Conservation (phyloP, 2,888 invertebrate species). For the Pharmacophagus antenor region DNA sequence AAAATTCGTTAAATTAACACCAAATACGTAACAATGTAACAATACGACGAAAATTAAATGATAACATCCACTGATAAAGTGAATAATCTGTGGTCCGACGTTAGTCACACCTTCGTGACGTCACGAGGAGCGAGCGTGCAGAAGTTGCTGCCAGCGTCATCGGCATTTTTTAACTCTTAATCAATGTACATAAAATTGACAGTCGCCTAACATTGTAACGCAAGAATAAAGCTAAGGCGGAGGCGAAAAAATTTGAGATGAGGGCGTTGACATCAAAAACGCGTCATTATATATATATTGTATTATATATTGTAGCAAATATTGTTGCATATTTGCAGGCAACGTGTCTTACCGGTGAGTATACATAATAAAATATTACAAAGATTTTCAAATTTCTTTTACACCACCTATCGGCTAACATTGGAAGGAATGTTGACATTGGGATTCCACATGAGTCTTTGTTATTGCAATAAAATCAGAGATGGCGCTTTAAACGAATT, state of each 20-base stretch:
- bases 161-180: slow-evolving; percentile 20
- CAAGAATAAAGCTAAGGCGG: slow-evolving; percentile 7
- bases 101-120: slow-evolving; percentile 44
- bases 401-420: slow-evolving; percentile 16
- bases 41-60: slow-evolving; percentile 37
- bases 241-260: slow-evolving; percentile 12
- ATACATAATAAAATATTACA: neutral
- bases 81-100: slow-evolving; percentile 39
- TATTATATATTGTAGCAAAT: slow-evolving; percentile 25
- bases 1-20: neutral
- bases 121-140: slow-evolving; percentile 36
- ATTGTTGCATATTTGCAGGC: slow-evolving; percentile 16
- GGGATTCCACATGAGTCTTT: neutral
- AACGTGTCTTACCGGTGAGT: neutral
- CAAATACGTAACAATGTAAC: slow-evolving; percentile 33
- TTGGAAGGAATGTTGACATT: neutral
- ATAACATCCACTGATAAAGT: slow-evolving; percentile 43
- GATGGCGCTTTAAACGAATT: slow-evolving; percentile 24
- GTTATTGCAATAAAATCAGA: neutral
- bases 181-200: neutral
- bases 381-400: neutral
- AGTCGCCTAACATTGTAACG: slow-evolving; percentile 11
- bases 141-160: slow-evolving; percentile 36
- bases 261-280: slow-evolving; percentile 17
- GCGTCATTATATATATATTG: slow-evolving; percentile 26